phyloP scores from a whole-genome alignment of 2,888 invertebrate species.

The Parochlus steinenii region DNA sequence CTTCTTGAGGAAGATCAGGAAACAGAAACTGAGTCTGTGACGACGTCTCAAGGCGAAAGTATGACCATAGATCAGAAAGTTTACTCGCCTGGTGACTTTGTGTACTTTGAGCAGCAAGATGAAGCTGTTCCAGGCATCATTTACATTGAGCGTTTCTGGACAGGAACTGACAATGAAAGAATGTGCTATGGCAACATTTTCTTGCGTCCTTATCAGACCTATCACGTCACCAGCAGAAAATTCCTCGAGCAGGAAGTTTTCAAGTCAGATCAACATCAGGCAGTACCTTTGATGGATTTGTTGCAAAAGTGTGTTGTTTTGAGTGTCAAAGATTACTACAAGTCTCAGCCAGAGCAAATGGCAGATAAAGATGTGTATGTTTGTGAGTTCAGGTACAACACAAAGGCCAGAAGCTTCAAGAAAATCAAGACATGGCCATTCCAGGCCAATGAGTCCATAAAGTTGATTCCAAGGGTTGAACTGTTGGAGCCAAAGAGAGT shows the following conservation, averaged over 20 bases:
- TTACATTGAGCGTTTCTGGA: slow-evolving; percentile 79
- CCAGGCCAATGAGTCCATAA: slow-evolving; percentile 42
- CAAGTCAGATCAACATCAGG: slow-evolving; percentile 77
- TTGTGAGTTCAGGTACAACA: slow-evolving; percentile 88
- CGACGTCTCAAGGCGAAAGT: slow-evolving; percentile 38
- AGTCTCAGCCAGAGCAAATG: slow-evolving; percentile 70
- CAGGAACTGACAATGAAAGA: slow-evolving; percentile 61
- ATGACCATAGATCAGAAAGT: slow-evolving; percentile 61
- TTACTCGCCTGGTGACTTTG: slow-evolving; percentile 77
- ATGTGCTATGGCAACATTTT: slow-evolving; percentile 89
- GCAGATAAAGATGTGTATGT: slow-evolving; percentile 89
- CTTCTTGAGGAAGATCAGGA: slow-evolving; percentile 59
- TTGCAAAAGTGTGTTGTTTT: slow-evolving; percentile 83
- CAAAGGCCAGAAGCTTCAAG: slow-evolving; percentile 73
- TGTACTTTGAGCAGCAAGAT: slow-evolving; percentile 56
- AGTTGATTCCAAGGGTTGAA: slow-evolving; percentile 49
- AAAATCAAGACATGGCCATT: slow-evolving; percentile 72
- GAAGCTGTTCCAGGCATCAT: slow-evolving; percentile 59
- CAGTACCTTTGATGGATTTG: slow-evolving; percentile 69
- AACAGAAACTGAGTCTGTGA: slow-evolving; percentile 43
- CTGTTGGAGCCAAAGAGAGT: slow-evolving; percentile 72
- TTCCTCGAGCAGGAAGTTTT: slow-evolving; percentile 95
- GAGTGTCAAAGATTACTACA: slow-evolving; percentile 88
- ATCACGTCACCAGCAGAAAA: slow-evolving; percentile 84
- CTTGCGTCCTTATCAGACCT: slow-evolving; percentile 86